Percentiles rank a stretch among this genome's conserved stretches.
Evolutionary conservation across 1,140 invertebrate genomes (phyloP).

Genomic region (Oryctes rhinoceros): DNA sequence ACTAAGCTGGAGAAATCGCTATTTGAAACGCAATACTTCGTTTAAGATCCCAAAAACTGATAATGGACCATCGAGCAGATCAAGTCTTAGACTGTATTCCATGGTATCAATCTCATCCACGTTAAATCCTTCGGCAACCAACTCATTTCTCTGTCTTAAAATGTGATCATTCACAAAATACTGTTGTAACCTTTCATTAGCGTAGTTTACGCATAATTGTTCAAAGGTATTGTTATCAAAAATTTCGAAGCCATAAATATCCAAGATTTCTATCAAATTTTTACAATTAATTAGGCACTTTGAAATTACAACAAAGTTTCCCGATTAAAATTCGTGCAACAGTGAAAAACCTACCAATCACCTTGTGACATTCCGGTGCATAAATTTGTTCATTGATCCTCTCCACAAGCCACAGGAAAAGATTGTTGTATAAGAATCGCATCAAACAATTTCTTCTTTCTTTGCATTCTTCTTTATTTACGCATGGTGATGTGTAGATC

Average conservation of each 20-base stretch:
- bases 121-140: conserved; percentile 18
- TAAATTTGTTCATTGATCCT: conserved; percentile 44
- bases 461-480: conserved; percentile 47
- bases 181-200: conserved; percentile 73
- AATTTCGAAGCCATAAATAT: conserved; percentile 82
- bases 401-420: conserved; percentile 49
- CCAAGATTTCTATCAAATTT: conserved; percentile 63
- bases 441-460: conserved; percentile 49
- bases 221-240: conserved; percentile 78
- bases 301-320: background rate
- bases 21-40: conserved; percentile 41
- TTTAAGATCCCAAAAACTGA: conserved; percentile 51
- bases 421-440: conserved; percentile 47
- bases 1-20: background rate
- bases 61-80: conserved; percentile 47
- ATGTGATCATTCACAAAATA: conserved; percentile 63
- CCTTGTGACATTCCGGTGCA: conserved; percentile 23
- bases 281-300: background rate
- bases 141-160: conserved; percentile 13
- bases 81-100: conserved; percentile 43
- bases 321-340: background rate
- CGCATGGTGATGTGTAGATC: conserved; percentile 45
- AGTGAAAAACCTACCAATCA: background rate
- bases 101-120: conserved; percentile 42
- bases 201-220: conserved; percentile 81